Evolutionary conservation across 2,888 invertebrate genomes (phyloP), one percentile per base, ranked within the genome.

Genomic region (Drosophila kambysellisi): DNA sequence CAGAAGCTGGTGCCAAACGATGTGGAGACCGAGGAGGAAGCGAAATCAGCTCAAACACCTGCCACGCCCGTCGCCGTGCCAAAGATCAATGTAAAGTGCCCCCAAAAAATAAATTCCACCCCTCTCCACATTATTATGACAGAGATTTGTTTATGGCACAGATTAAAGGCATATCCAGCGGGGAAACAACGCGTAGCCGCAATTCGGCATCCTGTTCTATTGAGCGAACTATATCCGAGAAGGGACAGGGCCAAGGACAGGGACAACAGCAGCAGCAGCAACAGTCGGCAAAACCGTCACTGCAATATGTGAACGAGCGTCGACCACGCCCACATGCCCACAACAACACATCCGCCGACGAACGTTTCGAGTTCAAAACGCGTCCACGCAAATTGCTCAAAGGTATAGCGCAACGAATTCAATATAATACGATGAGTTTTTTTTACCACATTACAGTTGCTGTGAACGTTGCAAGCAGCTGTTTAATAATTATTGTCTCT

Each of bases 131-230:
- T 59, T 57, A 46, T 46, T 8, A 25, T 60, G 12, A 56, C 39
- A 30, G 41, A 32, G n/a, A 41, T 41, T 57, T 41, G 15, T 20
- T 56, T 53, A 35, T 60, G 53, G 65, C 71, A 30, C 65, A 93
- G 92, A 92, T 93, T 58, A 93, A 93, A 77, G 93, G 92, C 76
- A 88, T 92, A 57, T 93, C 93, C 39, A 93, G 93, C 71, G 93
- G 93, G n/a, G 93, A 93, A 58, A 93, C 93, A 32, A 93, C 93
- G 4, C 91, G 93, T 43, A 93, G 93, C 67, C 93, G 93, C 53
- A 93, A 93, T 52, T 93, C 93, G 2, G 92, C 92, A 33, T 92
- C 92, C 58, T 92, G 93, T 64, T 93, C 93, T 17, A 93, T 93
- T 59, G 93, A 93, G 70, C 92, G 92, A 58, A 91, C 93, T 39